A percentile compares a stretch with the other conserved stretches of the same genome.
phyloP scores from a whole-genome alignment of 2,888 invertebrate genomes.

The Alloscopus bannaensis region DNA sequence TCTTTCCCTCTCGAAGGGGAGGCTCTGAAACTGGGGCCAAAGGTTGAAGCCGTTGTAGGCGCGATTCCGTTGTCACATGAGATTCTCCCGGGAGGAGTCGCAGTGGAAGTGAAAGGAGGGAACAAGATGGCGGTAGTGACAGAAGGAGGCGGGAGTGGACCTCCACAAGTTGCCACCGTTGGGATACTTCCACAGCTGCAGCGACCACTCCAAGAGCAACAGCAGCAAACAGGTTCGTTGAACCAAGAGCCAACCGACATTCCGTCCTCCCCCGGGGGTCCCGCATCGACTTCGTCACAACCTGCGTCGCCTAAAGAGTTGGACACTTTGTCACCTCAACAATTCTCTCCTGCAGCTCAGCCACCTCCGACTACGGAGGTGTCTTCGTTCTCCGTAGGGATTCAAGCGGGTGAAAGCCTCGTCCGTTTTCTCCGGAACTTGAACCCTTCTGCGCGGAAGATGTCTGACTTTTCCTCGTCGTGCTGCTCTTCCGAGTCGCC shows the following conservation, averaged over 20 bases:
- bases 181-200: conserved; percentile 7
- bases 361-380: conserved; percentile 28
- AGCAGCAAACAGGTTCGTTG: conserved; percentile 11
- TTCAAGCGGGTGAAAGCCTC: conserved; percentile 72
- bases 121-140: too few species aligned
- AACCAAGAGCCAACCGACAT: background rate
- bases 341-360: conserved; percentile 49
- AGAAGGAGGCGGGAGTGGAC: too few species aligned
- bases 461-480: conserved; percentile 73
- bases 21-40: too few species aligned
- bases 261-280: background rate
- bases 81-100: too few species aligned
- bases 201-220: background rate
- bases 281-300: background rate
- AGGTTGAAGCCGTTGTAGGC: too few species aligned
- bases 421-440: conserved; percentile 67
- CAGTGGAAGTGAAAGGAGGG: too few species aligned
- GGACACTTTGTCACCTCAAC: conserved; percentile 1
- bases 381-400: conserved; percentile 66
- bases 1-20: too few species aligned
- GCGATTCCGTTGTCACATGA: too few species aligned
- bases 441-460: conserved; percentile 71
- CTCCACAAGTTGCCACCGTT: too few species aligned
- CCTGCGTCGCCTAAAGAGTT: conserved; percentile 1
- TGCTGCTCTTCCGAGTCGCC: conserved; percentile 69